Evolutionary conservation across 2,888 invertebrate species (phyloP).

Genomic region (Keiferia lycopersicella): DNA sequence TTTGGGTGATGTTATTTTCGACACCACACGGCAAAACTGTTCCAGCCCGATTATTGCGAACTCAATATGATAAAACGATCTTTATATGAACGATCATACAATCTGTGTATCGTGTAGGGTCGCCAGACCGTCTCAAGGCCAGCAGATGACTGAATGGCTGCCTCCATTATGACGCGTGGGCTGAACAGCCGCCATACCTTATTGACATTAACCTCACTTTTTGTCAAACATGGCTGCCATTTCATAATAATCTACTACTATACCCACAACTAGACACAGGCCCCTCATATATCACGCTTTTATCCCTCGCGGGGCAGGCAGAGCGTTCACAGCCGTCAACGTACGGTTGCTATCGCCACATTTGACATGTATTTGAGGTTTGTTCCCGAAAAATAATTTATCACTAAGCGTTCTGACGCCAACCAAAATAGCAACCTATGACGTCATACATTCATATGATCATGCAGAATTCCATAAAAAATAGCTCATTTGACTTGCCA

Average conservation of each 20-base stretch:
- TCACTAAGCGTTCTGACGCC: too few relatives aligned
- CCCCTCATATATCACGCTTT: not conserved
- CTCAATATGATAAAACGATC: not conserved
- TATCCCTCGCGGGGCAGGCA: too few relatives aligned
- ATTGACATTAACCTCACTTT: not conserved
- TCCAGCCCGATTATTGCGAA: not conserved
- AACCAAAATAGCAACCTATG: too few relatives aligned
- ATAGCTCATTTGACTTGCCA: too few relatives aligned
- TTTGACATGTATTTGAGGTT: too few relatives aligned
- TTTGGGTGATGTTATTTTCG: not conserved
- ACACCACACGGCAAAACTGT: not conserved
- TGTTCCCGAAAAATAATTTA: too few relatives aligned
- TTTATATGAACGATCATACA: not conserved
- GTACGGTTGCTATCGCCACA: too few relatives aligned
- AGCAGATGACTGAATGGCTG: slow-evolving; percentile 30
- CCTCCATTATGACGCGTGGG: slow-evolving; percentile 49
- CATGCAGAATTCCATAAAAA: too few relatives aligned
- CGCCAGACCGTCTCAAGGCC: slow-evolving; percentile 9
- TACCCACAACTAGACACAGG: too few relatives aligned
- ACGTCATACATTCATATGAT: too few relatives aligned
- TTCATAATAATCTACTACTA: too few relatives aligned
- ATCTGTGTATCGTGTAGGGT: not conserved
- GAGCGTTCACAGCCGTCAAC: too few relatives aligned
- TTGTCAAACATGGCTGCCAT: not conserved
- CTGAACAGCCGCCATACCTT: slow-evolving; percentile 31